A percentile compares a stretch with the other conserved stretches of the same genome.
Evolutionary conservation across 2,113 vertebrate genomes (phyloP).

Genomic region (Myotis brandtii): DNA sequence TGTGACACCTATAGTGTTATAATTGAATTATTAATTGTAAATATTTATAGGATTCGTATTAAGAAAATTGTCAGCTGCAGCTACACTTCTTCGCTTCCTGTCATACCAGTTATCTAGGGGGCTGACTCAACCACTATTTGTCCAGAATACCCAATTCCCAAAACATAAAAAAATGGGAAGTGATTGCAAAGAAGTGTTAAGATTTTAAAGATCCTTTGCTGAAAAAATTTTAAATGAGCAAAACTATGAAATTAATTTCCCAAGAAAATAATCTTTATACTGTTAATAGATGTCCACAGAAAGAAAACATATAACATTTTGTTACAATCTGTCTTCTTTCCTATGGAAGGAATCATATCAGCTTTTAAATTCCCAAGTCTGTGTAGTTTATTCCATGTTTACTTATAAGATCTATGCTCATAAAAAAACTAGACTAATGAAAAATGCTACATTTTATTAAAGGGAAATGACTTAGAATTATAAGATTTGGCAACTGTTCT

Average conservation of each 20-base stretch:
- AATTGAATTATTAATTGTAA: constrained; percentile 86
- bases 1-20: constrained; percentile 79
- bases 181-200: constrained; percentile 85
- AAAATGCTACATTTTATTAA: neutral
- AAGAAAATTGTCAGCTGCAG: constrained; percentile 86
- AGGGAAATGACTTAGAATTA: neutral
- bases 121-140: constrained; percentile 83
- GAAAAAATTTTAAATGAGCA: constrained; percentile 87
- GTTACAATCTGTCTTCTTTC: constrained; percentile 73
- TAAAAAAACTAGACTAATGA: neutral
- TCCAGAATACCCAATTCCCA: constrained; percentile 84
- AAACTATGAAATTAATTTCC: constrained; percentile 85
- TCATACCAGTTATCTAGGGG: constrained; percentile 85
- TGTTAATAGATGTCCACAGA: constrained; percentile 69
- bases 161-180: constrained; percentile 88
- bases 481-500: neutral
- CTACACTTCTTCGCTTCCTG: constrained; percentile 85
- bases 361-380: constrained; percentile 50
- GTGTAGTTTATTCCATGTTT: neutral
- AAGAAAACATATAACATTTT: constrained; percentile 76
- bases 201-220: constrained; percentile 86
- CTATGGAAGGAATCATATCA: constrained; percentile 22
- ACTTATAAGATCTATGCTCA: neutral
- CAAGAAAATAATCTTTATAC: constrained; percentile 81
- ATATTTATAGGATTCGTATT: constrained; percentile 89